Evolutionary conservation across 2,797 vertebrate species (phyloP), one percentile per base, ranked within the genome.

Genomic region (Pseudochromis fuscus): DNA sequence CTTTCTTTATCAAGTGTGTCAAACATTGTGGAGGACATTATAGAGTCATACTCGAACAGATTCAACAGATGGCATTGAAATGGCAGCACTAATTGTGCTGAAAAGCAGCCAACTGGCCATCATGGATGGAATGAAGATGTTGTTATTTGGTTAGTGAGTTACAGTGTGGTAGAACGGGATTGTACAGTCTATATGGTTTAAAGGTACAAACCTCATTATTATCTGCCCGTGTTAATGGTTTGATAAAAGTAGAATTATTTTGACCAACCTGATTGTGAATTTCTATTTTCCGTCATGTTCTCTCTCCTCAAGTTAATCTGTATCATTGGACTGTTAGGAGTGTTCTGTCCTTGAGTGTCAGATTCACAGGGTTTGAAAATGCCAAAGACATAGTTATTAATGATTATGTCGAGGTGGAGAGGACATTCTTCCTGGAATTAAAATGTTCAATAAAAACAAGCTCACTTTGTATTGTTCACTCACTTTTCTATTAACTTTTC

Each of bases 61-160:
- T 81, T 84, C 75, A 84, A 79, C 85, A 89, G 84, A 89, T 88
- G 81, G 79, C 60, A 35, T 60, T 60, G 52, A 77, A 82, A 69
- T 79, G 77, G 60, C 79, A 65, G 52, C 18, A 31, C 69, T 84
- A 70, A 78, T 72, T 81, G 66, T 50, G 66, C 56, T 84, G 64
- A 82, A 73, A 78, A 71, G 60, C 66, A 77, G 79, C 86, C 87
- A 87, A 82, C n/a, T 81, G 57, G 71, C 58, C 69, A 24, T 80
- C 79, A 72, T 46, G 76, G 64, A 56, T n/a, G 40, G 30, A 66
- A 59, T 59, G 57, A 66, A 57, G 59, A 70, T 75, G 72, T 37
- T 63, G 55, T 79, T 69, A 30, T 46, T 77, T 60, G 42, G 50
- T 71, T 51, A n/a, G n/a, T 59, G 25, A 74, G 48, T 71, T 65